Percentiles rank a stretch among this genome's conserved stretches.
phyloP scores from a whole-genome alignment of 1,140 invertebrate species.

The Anthonomus grandis region DNA sequence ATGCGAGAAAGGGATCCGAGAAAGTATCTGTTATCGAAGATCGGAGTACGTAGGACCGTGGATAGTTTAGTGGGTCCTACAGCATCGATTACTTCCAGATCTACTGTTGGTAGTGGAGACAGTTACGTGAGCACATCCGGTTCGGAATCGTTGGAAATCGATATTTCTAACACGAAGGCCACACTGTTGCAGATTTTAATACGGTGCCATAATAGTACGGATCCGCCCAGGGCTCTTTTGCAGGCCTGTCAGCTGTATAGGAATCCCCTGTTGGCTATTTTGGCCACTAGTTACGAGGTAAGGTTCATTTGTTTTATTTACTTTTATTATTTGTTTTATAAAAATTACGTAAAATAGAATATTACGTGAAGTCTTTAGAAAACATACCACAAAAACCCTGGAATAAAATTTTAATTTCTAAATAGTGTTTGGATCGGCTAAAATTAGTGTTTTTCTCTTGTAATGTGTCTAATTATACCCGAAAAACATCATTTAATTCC shows the following conservation, averaged over 20 bases:
- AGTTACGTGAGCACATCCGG: slow-evolving; percentile 39
- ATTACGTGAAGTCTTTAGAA: no score
- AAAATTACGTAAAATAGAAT: no score
- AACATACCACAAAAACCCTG: no score
- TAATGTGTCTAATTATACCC: no score
- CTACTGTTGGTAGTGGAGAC: slow-evolving; percentile 43
- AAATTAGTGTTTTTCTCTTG: no score
- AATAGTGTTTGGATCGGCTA: no score
- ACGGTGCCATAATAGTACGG: slow-evolving; percentile 62
- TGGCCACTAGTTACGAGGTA: slow-evolving; percentile 67
- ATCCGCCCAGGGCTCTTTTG: slow-evolving; percentile 61
- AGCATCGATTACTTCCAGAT: slow-evolving; percentile 10
- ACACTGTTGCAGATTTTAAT: slow-evolving; percentile 62
- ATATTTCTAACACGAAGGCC: slow-evolving; percentile 46
- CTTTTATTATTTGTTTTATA: no score
- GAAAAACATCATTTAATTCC: no score
- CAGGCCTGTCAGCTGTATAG: slow-evolving; percentile 54
- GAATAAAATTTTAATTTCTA: no score
- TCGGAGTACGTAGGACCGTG: slow-evolving; percentile 39
- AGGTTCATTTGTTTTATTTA: slow-evolving; percentile 15
- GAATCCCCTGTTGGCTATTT: slow-evolving; percentile 58
- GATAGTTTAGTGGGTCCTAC: slow-evolving; percentile 16
- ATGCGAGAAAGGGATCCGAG: slow-evolving; percentile 41
- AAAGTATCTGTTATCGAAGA: slow-evolving; percentile 41
- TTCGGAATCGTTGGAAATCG: slow-evolving; percentile 41